Conservation (phyloP, 2,888 invertebrate genomes). For the Diaprepes abbreviatus region DNA sequence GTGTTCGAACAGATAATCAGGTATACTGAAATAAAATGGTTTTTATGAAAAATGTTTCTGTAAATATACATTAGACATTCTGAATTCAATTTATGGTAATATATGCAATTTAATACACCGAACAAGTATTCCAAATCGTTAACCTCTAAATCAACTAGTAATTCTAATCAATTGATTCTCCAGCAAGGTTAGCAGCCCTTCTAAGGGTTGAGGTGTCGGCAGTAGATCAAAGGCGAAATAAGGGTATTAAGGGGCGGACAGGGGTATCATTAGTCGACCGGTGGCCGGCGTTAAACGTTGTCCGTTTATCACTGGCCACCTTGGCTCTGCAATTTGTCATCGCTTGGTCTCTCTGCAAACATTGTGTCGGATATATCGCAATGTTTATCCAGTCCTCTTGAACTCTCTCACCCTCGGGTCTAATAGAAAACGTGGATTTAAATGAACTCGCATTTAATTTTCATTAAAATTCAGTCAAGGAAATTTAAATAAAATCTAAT, state of each 20-base stretch:
- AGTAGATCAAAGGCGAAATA: constrained; percentile 68
- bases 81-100: no score
- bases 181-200: constrained; percentile 20
- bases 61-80: no score
- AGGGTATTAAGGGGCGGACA: constrained; percentile 66
- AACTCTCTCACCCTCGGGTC: constrained; percentile 38
- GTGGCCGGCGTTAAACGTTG: constrained; percentile 64
- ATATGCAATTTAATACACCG: constrained; percentile 2
- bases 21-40: no score
- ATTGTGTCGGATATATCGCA: constrained; percentile 57
- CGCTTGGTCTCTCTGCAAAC: constrained; percentile 61
- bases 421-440: constrained; percentile 48
- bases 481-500: constrained; percentile 22
- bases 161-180: constrained; percentile 49
- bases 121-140: constrained; percentile 31
- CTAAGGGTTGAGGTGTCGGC: constrained; percentile 47
- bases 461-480: constrained; percentile 34
- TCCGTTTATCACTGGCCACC: constrained; percentile 66
- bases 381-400: constrained; percentile 56
- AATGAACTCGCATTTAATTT: constrained; percentile 45
- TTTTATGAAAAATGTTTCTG: no score
- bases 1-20: no score
- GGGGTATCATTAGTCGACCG: constrained; percentile 67
- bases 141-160: constrained; percentile 46
- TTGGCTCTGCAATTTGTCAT: constrained; percentile 68